These are phyloP conservation scores for Sussaba pulchella DNA, from an alignment of 2,888 invertebrate species.

Conservation along the genomic window DNA sequence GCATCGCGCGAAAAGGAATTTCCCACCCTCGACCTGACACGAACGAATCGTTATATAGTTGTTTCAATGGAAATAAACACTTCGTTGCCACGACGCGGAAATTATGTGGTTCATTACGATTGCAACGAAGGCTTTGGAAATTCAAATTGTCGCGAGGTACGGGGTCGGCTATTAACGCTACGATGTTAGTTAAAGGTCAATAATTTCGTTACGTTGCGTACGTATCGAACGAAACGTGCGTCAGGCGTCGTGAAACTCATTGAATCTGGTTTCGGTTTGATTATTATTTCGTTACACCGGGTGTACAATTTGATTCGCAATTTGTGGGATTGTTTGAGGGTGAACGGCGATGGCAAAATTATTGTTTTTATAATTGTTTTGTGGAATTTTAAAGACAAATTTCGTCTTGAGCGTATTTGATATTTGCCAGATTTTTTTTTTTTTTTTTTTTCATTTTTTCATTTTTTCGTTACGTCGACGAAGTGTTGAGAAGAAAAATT, in stretches of 20 bases:
- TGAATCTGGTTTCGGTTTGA: neutral
- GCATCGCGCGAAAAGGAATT: neutral
- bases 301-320: neutral
- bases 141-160: conserved; percentile 54
- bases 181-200: conserved; percentile 37
- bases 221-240: neutral
- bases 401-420: too few relatives aligned
- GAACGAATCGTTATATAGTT: neutral
- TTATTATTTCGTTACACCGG: neutral
- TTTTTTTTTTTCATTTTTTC: too few relatives aligned
- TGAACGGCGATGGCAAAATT: too few relatives aligned
- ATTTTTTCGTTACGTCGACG: too few relatives aligned
- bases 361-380: too few relatives aligned
- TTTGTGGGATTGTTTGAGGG: neutral
- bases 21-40: neutral
- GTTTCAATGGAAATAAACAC: conserved; percentile 36
- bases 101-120: conserved; percentile 55
- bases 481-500: too few relatives aligned
- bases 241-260: neutral
- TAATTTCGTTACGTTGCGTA: conserved; percentile 13
- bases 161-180: conserved; percentile 46
- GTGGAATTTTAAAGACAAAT: too few relatives aligned
- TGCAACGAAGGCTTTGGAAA: conserved; percentile 48
- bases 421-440: too few relatives aligned
- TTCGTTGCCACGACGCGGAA: conserved; percentile 16